Conservation (phyloP, 2,797 vertebrate genomes). For the Lates japonicus region DNA sequence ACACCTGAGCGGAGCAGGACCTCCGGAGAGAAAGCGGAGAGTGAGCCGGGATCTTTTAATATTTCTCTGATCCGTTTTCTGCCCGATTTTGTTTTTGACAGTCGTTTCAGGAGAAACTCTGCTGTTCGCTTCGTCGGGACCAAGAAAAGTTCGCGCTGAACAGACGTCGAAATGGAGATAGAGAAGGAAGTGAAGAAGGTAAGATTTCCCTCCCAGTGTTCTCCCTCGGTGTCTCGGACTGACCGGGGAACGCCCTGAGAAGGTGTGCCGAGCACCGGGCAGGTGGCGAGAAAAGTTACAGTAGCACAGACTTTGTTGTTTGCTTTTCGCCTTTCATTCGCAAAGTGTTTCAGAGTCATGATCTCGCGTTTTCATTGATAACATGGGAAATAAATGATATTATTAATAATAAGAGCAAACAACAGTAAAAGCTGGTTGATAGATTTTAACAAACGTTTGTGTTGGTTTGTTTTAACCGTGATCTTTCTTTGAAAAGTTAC, state of each 20-base stretch:
- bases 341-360: neutral
- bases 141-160: neutral
- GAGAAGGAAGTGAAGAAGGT: slow-evolving; percentile 88
- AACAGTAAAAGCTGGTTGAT: neutral
- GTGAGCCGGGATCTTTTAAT: neutral
- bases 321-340: rapidly evolving
- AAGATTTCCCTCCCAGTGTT: neutral
- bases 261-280: slow-evolving; percentile 60
- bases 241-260: slow-evolving; percentile 73
- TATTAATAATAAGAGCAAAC: neutral
- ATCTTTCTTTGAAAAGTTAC: neutral
- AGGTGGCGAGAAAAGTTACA: slow-evolving; percentile 55
- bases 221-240: neutral
- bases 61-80: neutral
- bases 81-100: neutral
- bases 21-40: slow-evolving; percentile 25
- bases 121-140: neutral
- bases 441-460: neutral
- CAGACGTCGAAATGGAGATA: slow-evolving; percentile 81
- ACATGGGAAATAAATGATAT: neutral
- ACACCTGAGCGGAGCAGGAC: neutral
- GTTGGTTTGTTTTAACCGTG: neutral
- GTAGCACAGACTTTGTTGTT: rapidly evolving
- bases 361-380: neutral
- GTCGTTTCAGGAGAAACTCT: neutral